Evolutionary conservation across 2,113 vertebrate species (phyloP), one percentile per base, ranked within the genome.

Genomic region (Lucifuga dentata): DNA sequence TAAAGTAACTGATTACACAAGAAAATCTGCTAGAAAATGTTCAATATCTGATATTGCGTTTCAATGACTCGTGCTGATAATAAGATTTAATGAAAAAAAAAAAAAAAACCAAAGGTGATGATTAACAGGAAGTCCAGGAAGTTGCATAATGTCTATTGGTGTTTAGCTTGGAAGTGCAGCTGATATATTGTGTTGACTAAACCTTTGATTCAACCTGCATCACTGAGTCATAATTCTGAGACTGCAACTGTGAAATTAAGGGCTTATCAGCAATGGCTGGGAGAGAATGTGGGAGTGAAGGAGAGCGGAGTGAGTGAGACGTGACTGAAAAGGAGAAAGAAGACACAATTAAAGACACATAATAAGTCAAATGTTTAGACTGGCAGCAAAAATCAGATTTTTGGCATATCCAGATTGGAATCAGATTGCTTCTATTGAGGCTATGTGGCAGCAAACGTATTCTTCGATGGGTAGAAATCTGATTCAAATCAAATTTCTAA

Each of bases 401-500:
- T 12, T 17, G 13, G 41, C 40, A 17, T 49, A 48, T 53, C 69
- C 26, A 58, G 56, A 65, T 69, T 49, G 68, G 52, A 81, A 79
- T 78, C 79, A 56, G 69, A 77, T 55, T 73, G 62, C 36, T 65
- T 62, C 52, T 39, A 48, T 41, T 58, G 12, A 51, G 58, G 17
- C 26, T 49, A 21, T 19, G 44, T 8, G 41, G 53, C 41, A 45
- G 48, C n/a, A 26, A 50, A 53, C 33, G 43, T 9, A 10, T 12
- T 5, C 35, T 5, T 43, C 9, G 65, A 46, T 64, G 55, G 61
- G 55, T 62, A 9, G 75, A 74, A 84, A 86, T 70, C 56, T n/a
- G 76, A 83, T 44, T 68, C 75, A 51, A 80, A 84, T 88, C 66
- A 10, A 40, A 78, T 85, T 73, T 53, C 13, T 35, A 68, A 53